A percentile compares a stretch with the other conserved stretches of the same genome.
Evolutionary conservation across 2,113 vertebrate species (phyloP).

Genomic region (Narcine bancroftii): DNA sequence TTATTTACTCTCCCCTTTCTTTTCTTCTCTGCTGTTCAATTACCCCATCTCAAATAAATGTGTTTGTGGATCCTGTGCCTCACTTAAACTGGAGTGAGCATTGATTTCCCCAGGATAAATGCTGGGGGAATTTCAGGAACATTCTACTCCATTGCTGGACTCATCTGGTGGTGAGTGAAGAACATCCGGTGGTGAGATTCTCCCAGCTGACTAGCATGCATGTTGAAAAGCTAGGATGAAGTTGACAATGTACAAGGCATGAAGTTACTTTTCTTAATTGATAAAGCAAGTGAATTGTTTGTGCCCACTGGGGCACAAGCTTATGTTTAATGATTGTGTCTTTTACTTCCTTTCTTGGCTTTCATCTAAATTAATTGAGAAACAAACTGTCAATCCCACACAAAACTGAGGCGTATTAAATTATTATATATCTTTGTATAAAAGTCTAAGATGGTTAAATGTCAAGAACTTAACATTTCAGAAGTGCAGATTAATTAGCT

Average conservation of each 20-base stretch:
- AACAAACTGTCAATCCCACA: background rate
- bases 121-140: no score
- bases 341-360: background rate
- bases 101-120: no score
- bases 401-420: background rate
- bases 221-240: background rate
- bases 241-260: background rate
- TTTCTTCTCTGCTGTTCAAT: no score
- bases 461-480: background rate
- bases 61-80: no score
- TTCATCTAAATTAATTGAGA: background rate
- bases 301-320: background rate
- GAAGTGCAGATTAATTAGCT: constrained; percentile 53
- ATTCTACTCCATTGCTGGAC: no score
- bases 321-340: background rate
- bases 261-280: background rate
- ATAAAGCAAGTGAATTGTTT: background rate
- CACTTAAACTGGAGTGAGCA: no score
- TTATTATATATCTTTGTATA: background rate
- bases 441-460: background rate
- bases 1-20: no score
- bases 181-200: no score
- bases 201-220: no score
- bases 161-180: no score
- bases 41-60: no score